Conservation (phyloP, 1,140 invertebrate genomes). For the Pseudachorutes palmiensis region DNA sequence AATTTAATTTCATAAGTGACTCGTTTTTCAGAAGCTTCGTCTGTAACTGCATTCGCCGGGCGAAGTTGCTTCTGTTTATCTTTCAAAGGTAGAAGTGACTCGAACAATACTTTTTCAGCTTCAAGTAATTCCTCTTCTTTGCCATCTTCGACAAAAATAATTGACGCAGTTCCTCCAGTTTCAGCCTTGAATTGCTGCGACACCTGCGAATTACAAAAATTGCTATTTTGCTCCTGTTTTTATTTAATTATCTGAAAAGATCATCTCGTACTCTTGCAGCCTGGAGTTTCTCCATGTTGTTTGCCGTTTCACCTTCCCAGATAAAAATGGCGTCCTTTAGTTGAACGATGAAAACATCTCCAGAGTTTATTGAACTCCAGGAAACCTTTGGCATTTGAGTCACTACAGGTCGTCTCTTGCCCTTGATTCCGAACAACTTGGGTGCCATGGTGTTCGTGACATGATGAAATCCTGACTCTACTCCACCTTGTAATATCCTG, state of each 20-base stretch:
- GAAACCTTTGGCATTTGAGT: slow-evolving; percentile 57
- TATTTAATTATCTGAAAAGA: neutral
- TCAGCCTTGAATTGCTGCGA: slow-evolving; percentile 43
- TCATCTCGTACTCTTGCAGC: slow-evolving; percentile 43
- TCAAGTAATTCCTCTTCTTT: slow-evolving; percentile 64
- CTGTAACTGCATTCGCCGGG: slow-evolving; percentile 39
- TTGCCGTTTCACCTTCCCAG: slow-evolving; percentile 70
- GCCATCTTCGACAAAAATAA: slow-evolving; percentile 75
- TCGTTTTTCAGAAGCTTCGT: slow-evolving; percentile 40
- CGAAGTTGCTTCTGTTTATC: slow-evolving; percentile 38
- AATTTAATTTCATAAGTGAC: slow-evolving; percentile 51
- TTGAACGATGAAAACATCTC: slow-evolving; percentile 77
- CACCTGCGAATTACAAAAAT: slow-evolving; percentile 36
- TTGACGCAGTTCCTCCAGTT: slow-evolving; percentile 47
- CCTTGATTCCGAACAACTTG: slow-evolving; percentile 61
- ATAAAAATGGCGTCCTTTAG: slow-evolving; percentile 60
- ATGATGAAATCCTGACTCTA: slow-evolving; percentile 49
- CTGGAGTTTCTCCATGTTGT: slow-evolving; percentile 58
- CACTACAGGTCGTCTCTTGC: slow-evolving; percentile 57
- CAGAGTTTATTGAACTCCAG: slow-evolving; percentile 75
- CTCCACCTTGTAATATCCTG: slow-evolving; percentile 54
- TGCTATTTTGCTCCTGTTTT: neutral
- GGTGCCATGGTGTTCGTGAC: slow-evolving; percentile 48
- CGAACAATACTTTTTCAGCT: slow-evolving; percentile 57
- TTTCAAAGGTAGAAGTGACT: slow-evolving; percentile 59